A percentile compares a stretch with the other conserved stretches of the same genome.
Conservation (phyloP, 2,113 vertebrate species). For the Dasyurus viverrinus region DNA sequence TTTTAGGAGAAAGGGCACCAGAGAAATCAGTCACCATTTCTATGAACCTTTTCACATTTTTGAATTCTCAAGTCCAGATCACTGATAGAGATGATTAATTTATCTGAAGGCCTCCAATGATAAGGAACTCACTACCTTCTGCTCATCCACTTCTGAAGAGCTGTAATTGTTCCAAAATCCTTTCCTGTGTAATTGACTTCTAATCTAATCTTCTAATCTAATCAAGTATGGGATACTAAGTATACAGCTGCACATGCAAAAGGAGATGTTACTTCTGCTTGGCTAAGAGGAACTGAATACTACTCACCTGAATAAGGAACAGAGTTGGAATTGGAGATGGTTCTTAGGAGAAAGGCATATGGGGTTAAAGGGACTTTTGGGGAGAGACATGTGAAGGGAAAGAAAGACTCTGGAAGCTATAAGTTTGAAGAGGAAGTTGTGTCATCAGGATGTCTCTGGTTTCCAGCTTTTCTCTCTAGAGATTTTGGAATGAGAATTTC, state of each 20-base stretch:
- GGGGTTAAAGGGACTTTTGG: background rate
- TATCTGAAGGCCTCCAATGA: background rate
- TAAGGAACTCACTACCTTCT: no score
- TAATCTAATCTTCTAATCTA: background rate
- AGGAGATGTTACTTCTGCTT: background rate
- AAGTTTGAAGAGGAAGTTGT: background rate
- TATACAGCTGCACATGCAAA: background rate
- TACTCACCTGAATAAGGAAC: background rate
- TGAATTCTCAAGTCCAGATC: background rate
- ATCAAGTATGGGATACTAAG: background rate
- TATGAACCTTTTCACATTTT: background rate
- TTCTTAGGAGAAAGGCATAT: no score
- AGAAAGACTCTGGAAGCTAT: background rate
- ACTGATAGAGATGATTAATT: background rate
- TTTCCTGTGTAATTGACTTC: background rate
- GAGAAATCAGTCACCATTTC: background rate
- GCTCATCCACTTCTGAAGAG: background rate
- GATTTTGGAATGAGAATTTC: background rate
- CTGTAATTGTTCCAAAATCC: no score
- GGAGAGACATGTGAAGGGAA: background rate
- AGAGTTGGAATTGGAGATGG: background rate
- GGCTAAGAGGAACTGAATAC: background rate
- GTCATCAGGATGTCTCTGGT: background rate
- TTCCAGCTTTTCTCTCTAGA: background rate
- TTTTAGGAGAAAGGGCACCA: background rate